Base-by-base conservation (phyloP, 2,888 invertebrate genomes). In the Nasonia oneida region DNA sequence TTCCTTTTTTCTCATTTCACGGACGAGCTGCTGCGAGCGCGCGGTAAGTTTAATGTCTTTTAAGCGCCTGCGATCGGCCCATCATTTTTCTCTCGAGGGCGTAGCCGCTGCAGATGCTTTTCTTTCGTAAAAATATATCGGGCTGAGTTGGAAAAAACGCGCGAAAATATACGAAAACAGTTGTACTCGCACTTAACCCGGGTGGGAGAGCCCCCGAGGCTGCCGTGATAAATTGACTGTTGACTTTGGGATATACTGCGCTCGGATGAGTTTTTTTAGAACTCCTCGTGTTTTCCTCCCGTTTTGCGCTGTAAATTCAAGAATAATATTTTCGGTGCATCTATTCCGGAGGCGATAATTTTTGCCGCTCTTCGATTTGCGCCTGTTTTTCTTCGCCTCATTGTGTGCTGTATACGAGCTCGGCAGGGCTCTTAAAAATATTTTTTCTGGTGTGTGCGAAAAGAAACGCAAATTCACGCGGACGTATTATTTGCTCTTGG, bases 31-130 rank as follows among this genome's bases (percentile, higher is more conserved):
- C 42, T 47, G 47, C n/a, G 53, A 29, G 1, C 29, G 29, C 53
- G 18, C 50, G 57, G 57, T 23, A 76, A 84, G 75, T 75, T 84
- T 84, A 67, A 84, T 80, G 76, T 81, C 75, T 76, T 84, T 84
- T 76, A 76, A 76, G 57, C 47, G 8, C 33, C 23, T 39, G 33
- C 47, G 37, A n/a, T 64, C 70, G 14, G 18, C 8, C 29, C 39
- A 57, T 50, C 53, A 67, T 74, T 78, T 78, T 47, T 79, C 53
- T 37, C 53, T 37, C 29, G 47, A 14, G 78, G 47, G 42, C 50
- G 37, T 37, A 33, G 64, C 29, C 14, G 23, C n/a, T 23, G 4
- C 29, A 23, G 61, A 50, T 71, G 37, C 61, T 80, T 57, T 71
- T 71, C 71, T 80, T 71, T 81, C 81, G 23, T 29, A 79, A 70